These are phyloP conservation scores for Tethya wilhelma DNA, from an alignment of 37 sponge, comb jelly and placozoan genomes.

Conservation along the genomic window DNA sequence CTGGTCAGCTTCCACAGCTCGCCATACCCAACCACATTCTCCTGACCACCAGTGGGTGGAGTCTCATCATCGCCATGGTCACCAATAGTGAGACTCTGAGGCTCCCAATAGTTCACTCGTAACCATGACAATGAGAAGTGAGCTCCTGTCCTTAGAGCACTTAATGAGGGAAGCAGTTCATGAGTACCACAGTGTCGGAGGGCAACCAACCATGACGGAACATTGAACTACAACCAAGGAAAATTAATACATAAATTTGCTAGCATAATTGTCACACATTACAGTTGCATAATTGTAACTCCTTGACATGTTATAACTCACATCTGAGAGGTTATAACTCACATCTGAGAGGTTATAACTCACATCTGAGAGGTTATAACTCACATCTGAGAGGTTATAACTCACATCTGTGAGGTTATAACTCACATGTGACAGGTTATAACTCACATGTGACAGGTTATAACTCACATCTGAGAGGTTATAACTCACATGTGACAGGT, in stretches of 20 bases:
- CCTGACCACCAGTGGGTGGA: background rate
- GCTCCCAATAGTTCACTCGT: constrained; percentile 43
- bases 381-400: no score
- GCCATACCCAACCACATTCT: background rate
- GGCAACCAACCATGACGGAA: constrained; percentile 43
- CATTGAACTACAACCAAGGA: constrained; percentile 9
- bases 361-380: no score
- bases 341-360: no score
- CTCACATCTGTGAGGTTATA: no score
- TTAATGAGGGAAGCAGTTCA: constrained; percentile 28
- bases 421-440: no score
- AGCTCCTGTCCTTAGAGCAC: constrained; percentile 10
- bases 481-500: no score
- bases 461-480: no score
- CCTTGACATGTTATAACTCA: no score
- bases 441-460: no score
- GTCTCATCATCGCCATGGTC: background rate
- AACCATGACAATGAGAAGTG: constrained; percentile 44
- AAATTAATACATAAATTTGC: background rate
- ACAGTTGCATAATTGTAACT: no score
- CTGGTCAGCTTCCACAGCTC: background rate
- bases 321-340: no score
- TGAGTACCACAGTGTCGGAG: constrained; percentile 49
- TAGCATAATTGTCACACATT: background rate
- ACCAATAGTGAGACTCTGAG: constrained; percentile 17